Evolutionary conservation across 2,888 invertebrate species (phyloP).

Genomic region (Aleiodes alternator): DNA sequence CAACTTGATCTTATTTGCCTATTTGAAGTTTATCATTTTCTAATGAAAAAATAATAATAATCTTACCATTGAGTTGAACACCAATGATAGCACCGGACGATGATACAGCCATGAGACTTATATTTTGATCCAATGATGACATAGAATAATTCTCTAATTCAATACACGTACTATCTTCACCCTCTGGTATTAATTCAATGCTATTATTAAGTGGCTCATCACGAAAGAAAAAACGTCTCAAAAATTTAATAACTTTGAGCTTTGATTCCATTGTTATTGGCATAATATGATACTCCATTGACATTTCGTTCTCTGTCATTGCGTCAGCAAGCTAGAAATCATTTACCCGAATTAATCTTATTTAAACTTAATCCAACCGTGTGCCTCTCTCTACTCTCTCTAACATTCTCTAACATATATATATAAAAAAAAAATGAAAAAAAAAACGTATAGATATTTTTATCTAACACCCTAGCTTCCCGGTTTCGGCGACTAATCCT

Average conservation of each 20-base stretch:
- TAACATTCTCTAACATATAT: background rate
- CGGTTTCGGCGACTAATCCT: conserved; percentile 21
- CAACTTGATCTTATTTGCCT: too few relatives aligned
- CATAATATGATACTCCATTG: conserved; percentile 75
- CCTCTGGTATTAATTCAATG: conserved; percentile 79
- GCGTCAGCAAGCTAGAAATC: conserved; percentile 67
- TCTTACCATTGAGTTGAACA: conserved; percentile 77
- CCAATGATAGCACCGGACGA: conserved; percentile 79
- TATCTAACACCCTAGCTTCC: background rate
- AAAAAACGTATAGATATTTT: background rate
- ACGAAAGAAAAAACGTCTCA: conserved; percentile 82
- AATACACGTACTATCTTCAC: conserved; percentile 78
- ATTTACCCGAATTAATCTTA: conserved; percentile 18
- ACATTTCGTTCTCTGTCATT: conserved; percentile 54
- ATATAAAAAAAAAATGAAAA: too few relatives aligned
- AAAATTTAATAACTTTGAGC: conserved; percentile 78
- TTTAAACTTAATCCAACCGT: background rate
- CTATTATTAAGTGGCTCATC: conserved; percentile 84
- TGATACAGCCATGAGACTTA: conserved; percentile 81
- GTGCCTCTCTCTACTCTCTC: background rate
- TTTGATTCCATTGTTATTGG: conserved; percentile 76
- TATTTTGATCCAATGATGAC: conserved; percentile 78
- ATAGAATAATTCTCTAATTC: conserved; percentile 82
- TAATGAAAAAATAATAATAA: background rate
- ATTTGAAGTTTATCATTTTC: too few relatives aligned